Evolutionary conservation across 1,140 invertebrate species (phyloP).

Genomic region (Eciton burchellii): DNA sequence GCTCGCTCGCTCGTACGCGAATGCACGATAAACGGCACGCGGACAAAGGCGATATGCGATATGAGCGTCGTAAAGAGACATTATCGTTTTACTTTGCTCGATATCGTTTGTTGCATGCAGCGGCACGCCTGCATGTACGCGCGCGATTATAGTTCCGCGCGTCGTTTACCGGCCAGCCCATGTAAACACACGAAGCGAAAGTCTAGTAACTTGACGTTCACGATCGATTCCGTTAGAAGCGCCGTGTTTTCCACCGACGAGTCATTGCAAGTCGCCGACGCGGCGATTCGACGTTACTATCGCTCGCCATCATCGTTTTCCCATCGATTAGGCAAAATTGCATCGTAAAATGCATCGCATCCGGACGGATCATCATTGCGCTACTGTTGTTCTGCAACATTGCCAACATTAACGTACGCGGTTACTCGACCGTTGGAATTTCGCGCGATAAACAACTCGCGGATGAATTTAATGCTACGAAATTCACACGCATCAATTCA

Average conservation of each 20-base stretch:
- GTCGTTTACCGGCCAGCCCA: neutral
- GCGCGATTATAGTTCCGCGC: neutral
- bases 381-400: neutral
- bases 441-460: neutral
- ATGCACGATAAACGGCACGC: neutral
- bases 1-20: too few relatives aligned
- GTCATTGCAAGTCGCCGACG: neutral
- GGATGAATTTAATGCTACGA: neutral
- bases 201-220: too few relatives aligned
- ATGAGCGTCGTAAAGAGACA: neutral
- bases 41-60: conserved; percentile 9
- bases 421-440: neutral
- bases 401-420: neutral
- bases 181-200: conserved; percentile 24
- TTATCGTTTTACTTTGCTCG: neutral
- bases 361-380: neutral
- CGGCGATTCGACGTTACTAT: neutral
- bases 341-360: neutral
- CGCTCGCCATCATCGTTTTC: neutral
- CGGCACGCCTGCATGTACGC: neutral
- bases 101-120: neutral
- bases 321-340: neutral
- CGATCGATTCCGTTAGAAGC: conserved; percentile 21
- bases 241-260: neutral
- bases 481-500: neutral